Conservation (phyloP, 2,797 vertebrate species). For the Poecilia picta region DNA sequence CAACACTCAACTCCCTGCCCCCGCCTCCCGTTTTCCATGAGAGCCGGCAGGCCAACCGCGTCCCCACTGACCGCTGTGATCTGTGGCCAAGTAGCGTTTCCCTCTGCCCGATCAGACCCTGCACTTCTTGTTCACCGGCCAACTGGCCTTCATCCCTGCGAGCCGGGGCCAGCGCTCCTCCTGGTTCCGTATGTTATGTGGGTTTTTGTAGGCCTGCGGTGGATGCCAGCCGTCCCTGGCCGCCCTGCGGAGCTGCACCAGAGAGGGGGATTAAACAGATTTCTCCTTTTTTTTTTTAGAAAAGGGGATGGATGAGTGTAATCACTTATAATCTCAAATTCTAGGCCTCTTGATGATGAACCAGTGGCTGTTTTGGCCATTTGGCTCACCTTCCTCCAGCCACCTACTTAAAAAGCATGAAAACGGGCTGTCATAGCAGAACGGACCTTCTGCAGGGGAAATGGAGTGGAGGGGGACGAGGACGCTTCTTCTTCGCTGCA, state of each 20-base stretch:
- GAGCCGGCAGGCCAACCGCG: constrained; percentile 71
- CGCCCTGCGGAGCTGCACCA: constrained; percentile 75
- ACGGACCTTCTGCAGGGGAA: constrained; percentile 46
- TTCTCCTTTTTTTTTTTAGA: constrained; percentile 71
- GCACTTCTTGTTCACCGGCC: constrained; percentile 81
- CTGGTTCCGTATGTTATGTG: constrained; percentile 83
- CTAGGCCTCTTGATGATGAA: constrained; percentile 82
- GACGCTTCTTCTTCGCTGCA: constrained; percentile 23
- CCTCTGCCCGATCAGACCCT: constrained; percentile 80
- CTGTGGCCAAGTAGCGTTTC: constrained; percentile 82
- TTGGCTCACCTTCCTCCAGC: constrained; percentile 63
- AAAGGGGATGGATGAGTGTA: constrained; percentile 80
- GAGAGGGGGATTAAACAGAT: constrained; percentile 81
- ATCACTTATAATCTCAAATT: constrained; percentile 86
- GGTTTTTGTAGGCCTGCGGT: constrained; percentile 78
- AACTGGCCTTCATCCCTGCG: constrained; percentile 80
- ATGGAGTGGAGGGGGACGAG: constrained; percentile 33
- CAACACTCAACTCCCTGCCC: constrained; percentile 69
- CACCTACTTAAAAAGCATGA: constrained; percentile 66
- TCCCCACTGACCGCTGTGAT: constrained; percentile 86
- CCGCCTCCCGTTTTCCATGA: constrained; percentile 62
- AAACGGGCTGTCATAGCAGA: constrained; percentile 52
- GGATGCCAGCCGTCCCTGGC: constrained; percentile 77
- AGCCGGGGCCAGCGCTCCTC: constrained; percentile 79
- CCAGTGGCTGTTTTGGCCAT: constrained; percentile 66